Evolutionary conservation across 2,113 vertebrate genomes (phyloP).

Genomic region (Anarhynchus alexandrinus): DNA sequence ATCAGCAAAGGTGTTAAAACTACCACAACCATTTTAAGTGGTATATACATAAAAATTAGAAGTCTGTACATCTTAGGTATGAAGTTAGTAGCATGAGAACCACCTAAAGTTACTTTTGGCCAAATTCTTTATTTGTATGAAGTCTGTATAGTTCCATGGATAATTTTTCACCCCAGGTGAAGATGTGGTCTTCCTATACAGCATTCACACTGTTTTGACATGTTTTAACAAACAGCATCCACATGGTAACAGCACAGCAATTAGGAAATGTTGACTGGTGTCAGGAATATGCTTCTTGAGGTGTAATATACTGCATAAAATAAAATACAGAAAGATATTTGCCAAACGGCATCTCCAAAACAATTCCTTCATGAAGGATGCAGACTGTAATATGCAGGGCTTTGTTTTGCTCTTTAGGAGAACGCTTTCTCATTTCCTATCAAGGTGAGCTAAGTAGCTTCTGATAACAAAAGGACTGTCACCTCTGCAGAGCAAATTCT

Average conservation of each 20-base stretch:
- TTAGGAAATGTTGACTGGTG: neutral
- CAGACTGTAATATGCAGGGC: fast-evolving
- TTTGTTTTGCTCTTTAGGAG: neutral
- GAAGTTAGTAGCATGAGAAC: neutral
- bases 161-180: neutral
- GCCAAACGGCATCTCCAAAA: neutral
- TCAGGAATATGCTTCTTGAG: neutral
- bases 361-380: neutral
- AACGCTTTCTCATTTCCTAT: neutral
- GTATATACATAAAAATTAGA: neutral
- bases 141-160: neutral
- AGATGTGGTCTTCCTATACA: neutral
- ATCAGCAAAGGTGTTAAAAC: neutral
- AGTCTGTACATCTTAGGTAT: neutral
- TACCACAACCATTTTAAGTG: neutral
- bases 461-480: neutral
- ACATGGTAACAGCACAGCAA: neutral
- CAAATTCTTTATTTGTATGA: neutral
- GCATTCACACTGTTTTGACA: neutral
- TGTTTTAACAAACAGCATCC: neutral
- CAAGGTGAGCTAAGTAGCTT: neutral
- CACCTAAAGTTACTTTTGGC: neutral
- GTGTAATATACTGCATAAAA: neutral
- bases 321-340: neutral
- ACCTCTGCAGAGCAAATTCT: neutral